Percentiles rank a stretch among this genome's conserved stretches.
Evolutionary conservation across 2,888 invertebrate genomes (phyloP).

Genomic region (Lamellibrachia satsuma): DNA sequence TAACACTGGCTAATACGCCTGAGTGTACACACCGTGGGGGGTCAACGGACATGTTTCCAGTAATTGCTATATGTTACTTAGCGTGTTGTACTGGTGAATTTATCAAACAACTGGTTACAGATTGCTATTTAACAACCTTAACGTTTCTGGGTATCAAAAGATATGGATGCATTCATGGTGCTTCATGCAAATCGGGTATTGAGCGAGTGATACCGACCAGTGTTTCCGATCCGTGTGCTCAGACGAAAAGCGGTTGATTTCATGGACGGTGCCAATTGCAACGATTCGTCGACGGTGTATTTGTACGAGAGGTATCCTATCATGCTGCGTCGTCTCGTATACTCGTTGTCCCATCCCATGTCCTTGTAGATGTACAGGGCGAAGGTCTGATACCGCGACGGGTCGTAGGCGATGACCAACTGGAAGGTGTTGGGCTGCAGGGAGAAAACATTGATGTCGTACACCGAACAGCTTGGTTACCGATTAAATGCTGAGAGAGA

Average conservation of each 20-base stretch:
- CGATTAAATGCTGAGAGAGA: no score
- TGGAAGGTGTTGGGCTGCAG: constrained; percentile 20
- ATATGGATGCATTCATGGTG: no score
- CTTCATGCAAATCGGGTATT: no score
- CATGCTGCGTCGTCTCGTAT: neutral
- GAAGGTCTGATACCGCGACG: neutral
- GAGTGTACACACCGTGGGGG: no score
- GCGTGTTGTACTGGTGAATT: no score
- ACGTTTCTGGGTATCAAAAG: no score
- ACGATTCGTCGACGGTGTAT: neutral
- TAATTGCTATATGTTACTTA: no score
- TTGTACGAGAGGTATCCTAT: constrained; percentile 14
- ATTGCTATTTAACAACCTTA: no score
- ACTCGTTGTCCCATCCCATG: neutral
- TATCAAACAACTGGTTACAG: no score
- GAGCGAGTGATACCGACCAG: neutral
- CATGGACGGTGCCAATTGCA: neutral
- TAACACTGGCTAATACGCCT: no score
- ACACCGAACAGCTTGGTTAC: no score
- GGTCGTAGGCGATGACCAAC: constrained; percentile 18
- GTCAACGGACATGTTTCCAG: no score
- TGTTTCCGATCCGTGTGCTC: neutral
- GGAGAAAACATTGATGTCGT: neutral
- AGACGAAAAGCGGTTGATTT: neutral
- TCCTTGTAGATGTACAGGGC: neutral